Conservation (phyloP, 2,888 invertebrate species). For the Phasia obesa region DNA sequence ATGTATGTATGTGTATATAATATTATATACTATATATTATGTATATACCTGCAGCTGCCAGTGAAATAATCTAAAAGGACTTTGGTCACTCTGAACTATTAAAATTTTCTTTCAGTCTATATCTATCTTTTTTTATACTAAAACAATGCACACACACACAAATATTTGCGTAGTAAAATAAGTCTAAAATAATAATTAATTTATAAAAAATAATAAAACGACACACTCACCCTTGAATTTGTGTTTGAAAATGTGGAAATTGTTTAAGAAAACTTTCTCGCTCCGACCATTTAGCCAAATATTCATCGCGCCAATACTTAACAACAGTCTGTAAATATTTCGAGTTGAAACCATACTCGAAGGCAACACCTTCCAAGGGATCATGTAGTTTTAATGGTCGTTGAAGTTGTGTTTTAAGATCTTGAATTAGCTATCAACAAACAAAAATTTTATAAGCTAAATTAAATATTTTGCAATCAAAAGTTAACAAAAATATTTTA, state of each 20-base stretch:
- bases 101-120: not conserved
- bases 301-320: conserved; percentile 90
- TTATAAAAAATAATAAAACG: not conserved
- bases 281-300: conserved; percentile 86
- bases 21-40: too few relatives aligned
- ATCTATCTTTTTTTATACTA: too few relatives aligned
- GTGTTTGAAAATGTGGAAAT: conserved; percentile 89
- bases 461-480: conserved; percentile 4
- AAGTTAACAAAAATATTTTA: not conserved
- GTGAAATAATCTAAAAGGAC: not conserved
- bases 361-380: conserved; percentile 87
- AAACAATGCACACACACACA: too few relatives aligned
- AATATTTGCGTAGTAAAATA: too few relatives aligned
- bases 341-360: conserved; percentile 92
- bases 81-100: conserved; percentile 1
- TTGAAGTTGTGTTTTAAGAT: conserved; percentile 85
- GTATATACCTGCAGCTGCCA: not conserved
- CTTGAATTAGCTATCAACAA: conserved; percentile 83
- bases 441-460: not conserved
- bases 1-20: not conserved
- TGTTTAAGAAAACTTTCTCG: conserved; percentile 88
- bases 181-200: not conserved
- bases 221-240: conserved; percentile 85
- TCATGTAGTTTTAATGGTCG: conserved; percentile 83
- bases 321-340: conserved; percentile 86